Conservation (phyloP, 2,113 vertebrate species). For the Lipophrys pholis region DNA sequence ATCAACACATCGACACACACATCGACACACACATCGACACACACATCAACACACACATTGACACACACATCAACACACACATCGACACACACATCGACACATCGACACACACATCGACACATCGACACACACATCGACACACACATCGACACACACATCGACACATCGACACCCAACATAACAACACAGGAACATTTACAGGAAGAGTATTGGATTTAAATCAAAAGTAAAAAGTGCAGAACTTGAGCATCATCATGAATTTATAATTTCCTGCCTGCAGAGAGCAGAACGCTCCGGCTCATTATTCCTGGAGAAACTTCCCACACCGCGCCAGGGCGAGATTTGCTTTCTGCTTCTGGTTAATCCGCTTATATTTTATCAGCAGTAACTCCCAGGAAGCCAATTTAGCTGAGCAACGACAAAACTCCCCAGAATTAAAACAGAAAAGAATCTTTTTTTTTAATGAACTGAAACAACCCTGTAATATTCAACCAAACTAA, state of each 20-base stretch:
- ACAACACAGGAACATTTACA: too few relatives aligned
- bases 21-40: conserved; percentile 17
- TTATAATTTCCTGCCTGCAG: too few relatives aligned
- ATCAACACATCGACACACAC: too few relatives aligned
- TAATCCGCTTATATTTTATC: conserved; percentile 64
- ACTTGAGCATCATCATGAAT: too few relatives aligned
- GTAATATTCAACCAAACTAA: too few relatives aligned
- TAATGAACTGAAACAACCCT: too few relatives aligned
- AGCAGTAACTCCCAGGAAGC: conserved; percentile 48
- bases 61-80: conserved; percentile 33
- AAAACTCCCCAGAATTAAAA: conserved; percentile 37
- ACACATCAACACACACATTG: background rate
- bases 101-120: conserved; percentile 18
- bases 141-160: conserved; percentile 5
- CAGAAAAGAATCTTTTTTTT: background rate
- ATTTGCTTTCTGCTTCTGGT: conserved; percentile 47
- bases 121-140: conserved; percentile 14
- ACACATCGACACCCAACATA: too few relatives aligned
- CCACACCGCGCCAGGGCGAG: conserved; percentile 32
- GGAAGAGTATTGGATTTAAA: too few relatives aligned
- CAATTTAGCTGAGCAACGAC: conserved; percentile 56
- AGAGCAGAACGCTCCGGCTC: too few relatives aligned
- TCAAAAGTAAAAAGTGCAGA: too few relatives aligned
- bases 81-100: background rate
- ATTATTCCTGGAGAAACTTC: conserved; percentile 33